These are phyloP conservation scores for Octomys mimax DNA, from an alignment of 2,797 vertebrate species.

Conservation along the genomic window DNA sequence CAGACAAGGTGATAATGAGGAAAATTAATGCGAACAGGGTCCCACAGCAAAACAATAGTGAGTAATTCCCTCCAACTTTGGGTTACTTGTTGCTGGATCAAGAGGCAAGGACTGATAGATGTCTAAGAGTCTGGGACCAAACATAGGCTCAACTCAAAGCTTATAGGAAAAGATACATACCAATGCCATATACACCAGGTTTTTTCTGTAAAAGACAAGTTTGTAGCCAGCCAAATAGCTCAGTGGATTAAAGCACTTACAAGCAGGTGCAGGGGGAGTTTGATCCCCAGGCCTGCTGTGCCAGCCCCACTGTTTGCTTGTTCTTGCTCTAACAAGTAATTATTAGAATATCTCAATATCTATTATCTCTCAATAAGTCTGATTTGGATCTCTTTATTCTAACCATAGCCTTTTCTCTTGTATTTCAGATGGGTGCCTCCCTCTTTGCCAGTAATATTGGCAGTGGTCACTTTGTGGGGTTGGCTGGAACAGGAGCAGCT, in stretches of 20 bases:
- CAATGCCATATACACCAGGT: background rate
- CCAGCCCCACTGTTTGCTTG: too few species aligned
- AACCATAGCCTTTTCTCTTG: constrained; percentile 25
- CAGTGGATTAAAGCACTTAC: too few species aligned
- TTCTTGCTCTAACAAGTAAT: background rate
- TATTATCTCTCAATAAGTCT: background rate
- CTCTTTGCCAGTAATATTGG: constrained; percentile 98
- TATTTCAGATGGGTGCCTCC: constrained; percentile 95
- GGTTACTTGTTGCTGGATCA: background rate
- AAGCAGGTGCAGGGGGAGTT: too few species aligned
- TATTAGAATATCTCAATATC: background rate
- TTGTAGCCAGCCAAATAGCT: background rate
- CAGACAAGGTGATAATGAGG: background rate
- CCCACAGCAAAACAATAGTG: background rate
- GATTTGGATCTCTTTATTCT: background rate
- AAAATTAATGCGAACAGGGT: background rate
- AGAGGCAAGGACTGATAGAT: background rate
- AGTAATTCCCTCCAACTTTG: background rate
- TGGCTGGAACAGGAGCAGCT: constrained; percentile 94
- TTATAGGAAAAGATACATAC: background rate
- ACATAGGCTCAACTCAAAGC: background rate
- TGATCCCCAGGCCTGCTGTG: too few species aligned
- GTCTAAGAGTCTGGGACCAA: background rate
- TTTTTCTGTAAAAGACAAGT: background rate
- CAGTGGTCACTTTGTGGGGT: constrained; percentile 96